Base-by-base conservation (phyloP, 2,797 vertebrate genomes). In the Presbytis comata region DNA sequence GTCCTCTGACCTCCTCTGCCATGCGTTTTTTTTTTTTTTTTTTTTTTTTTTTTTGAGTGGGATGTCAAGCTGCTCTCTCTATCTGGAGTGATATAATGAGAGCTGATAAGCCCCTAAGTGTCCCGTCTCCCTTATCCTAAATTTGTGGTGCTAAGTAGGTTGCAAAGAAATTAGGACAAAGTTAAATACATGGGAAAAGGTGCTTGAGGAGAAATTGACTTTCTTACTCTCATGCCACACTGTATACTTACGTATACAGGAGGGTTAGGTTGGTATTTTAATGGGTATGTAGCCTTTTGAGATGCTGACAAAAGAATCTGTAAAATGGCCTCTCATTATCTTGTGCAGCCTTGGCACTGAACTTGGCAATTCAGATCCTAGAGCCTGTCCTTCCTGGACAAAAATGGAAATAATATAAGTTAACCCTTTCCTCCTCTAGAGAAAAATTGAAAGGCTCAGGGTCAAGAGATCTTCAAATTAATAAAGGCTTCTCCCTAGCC, bases 351-450 rank as follows among this genome's bases (percentile, higher is more conserved):
- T 44, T 94, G 61, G 10, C 72, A 28, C 17, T 28, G 76, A 96
- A 36, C 9, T 95, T 48, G 86, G 74, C 33, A 76, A 79, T 92
- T 88, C 59, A 75, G 83, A 78, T 39, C 61, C 22, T 22, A 36
- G 11, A 67, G 16, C 24, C 50, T 86, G 13, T 76, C 11, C 67
- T 96, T 87, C 48, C 24, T 92, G 41, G 36, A 10, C 4, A 33
- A 81, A 91, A 82, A 61, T 22, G 11, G 36, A 82, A 83, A 87
- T n/a, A 61, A 93, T 93, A 81, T 81, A 89, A 93, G 82, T 94
- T 86, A 97, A 94, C 86, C 53, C 86, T 79, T 94, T 75, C 44
- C 3, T 87, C 14, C 24, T 74, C 28, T 46, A 70, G 19, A 93
- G 44, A 48, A 67, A 93, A 87, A 67, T 57, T 53, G 89, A 97